Evolutionary conservation across 2,888 invertebrate genomes (phyloP), one percentile per base, ranked within the genome.

Genomic region (Branchipolynoe longqiensis): DNA sequence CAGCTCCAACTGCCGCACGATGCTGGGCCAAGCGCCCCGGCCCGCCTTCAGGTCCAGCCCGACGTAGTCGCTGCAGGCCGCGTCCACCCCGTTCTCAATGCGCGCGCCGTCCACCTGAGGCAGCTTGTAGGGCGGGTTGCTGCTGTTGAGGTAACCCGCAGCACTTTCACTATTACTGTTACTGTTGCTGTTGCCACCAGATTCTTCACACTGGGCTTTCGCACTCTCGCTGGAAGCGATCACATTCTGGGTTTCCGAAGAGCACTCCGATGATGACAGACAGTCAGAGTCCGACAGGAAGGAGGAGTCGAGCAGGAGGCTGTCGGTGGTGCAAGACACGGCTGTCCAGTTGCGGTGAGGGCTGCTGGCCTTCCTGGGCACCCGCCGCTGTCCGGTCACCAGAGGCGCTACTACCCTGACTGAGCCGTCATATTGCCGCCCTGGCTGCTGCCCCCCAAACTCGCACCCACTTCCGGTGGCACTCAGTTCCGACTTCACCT

Each of bases 1-100:
- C 41, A 78, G 48, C 78, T 41, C 78, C 25, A 78, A 31, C 31
- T 78, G 78, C 8, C 48, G 25, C 8, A 48, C 78, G 22, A 78
- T 78, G 14, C 14, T 78, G 28, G 78, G 78, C 78, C 78, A 78
- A 28, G 78, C 48, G 2, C 6, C 28, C 12, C 12, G 78, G 2
- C 6, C 28, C 12, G 14, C 38, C 69, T 69, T 69, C 12, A 14
- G 18, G 33, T 69, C 69, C 3, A 18, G 69, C 18, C 8, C 31
- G 1, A 1, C 33, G n/a, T 58, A 58, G 2, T n/a, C 6, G 6
- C 69, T 48, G 48, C 8, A 48, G 48, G 48, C 36, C 6, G 18
- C 18, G 22, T 14, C 0, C 12, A 38, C 3, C 1, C 69, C 69
- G 22, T 69, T 69, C 36, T 69, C 69, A 4, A 33, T n/a, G 36